phyloP scores from a whole-genome alignment of 2,797 vertebrate species.

The Peromyscus attwateri region DNA sequence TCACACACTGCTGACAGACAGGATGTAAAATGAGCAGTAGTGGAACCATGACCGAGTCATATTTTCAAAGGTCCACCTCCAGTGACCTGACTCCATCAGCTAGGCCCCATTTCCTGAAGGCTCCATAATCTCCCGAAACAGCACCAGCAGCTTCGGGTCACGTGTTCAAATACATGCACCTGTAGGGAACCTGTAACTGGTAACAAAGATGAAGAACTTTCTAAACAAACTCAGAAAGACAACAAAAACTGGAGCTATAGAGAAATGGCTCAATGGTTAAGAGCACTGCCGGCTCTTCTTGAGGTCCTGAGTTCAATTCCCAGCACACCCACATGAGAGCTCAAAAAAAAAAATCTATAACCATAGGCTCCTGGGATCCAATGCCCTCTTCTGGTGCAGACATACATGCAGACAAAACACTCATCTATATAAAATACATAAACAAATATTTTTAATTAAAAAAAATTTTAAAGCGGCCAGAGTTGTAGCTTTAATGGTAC shows the following conservation, averaged over 20 bases:
- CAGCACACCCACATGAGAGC: neutral
- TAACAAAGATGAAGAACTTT: conserved; percentile 33
- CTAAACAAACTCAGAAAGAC: conserved; percentile 38
- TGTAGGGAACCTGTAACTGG: neutral
- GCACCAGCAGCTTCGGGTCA: neutral
- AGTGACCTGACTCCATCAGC: neutral
- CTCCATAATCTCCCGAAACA: neutral
- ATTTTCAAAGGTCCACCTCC: neutral
- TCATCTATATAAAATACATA: neutral
- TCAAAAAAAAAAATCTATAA: neutral
- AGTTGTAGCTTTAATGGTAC: neutral
- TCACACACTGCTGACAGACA: neutral
- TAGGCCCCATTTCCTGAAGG: neutral
- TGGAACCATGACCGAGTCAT: neutral
- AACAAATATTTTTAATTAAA: neutral
- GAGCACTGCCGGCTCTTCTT: neutral
- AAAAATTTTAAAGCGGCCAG: neutral
- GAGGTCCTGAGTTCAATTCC: neutral
- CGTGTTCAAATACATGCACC: neutral
- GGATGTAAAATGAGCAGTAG: neutral
- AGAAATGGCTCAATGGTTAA: neutral
- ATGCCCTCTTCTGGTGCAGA: neutral
- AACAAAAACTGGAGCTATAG: neutral
- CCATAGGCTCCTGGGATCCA: neutral
- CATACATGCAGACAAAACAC: neutral